Evolutionary conservation across 2,888 invertebrate species (phyloP).

Genomic region (Gandaritis pyraliata): DNA sequence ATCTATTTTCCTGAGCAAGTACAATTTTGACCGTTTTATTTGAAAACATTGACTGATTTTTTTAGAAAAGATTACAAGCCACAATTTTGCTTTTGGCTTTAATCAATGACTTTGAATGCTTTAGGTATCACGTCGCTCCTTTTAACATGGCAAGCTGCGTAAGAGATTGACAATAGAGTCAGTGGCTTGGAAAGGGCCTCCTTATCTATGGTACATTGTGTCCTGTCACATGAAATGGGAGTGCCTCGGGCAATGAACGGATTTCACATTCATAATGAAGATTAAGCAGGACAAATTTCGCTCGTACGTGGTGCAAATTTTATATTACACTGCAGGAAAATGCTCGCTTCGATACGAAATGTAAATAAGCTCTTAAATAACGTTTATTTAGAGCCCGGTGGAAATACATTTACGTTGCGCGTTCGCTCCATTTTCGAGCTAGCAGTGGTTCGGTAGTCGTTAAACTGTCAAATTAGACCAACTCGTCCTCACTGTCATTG

Average conservation of each 20-base stretch:
- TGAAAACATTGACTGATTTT: not conserved
- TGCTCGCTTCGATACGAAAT: constrained; percentile 48
- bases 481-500: constrained; percentile 62
- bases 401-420: constrained; percentile 49
- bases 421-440: constrained; percentile 54
- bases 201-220: constrained; percentile 82
- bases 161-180: constrained; percentile 79
- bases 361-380: constrained; percentile 49
- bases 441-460: constrained; percentile 60
- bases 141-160: constrained; percentile 72
- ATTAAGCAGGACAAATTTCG: constrained; percentile 60
- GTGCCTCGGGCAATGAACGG: constrained; percentile 70
- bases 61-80: constrained; percentile 6
- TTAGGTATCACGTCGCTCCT: constrained; percentile 59
- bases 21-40: constrained; percentile 11
- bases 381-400: constrained; percentile 48
- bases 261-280: constrained; percentile 76
- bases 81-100: constrained; percentile 23
- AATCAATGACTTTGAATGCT: constrained; percentile 55
- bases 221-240: constrained; percentile 78
- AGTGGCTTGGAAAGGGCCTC: constrained; percentile 79
- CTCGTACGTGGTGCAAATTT: constrained; percentile 45
- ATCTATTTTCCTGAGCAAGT: constrained; percentile 63
- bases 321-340: constrained; percentile 47
- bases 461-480: constrained; percentile 71